phyloP scores from a whole-genome alignment of 2,888 invertebrate species.

The Meloe dianella region DNA sequence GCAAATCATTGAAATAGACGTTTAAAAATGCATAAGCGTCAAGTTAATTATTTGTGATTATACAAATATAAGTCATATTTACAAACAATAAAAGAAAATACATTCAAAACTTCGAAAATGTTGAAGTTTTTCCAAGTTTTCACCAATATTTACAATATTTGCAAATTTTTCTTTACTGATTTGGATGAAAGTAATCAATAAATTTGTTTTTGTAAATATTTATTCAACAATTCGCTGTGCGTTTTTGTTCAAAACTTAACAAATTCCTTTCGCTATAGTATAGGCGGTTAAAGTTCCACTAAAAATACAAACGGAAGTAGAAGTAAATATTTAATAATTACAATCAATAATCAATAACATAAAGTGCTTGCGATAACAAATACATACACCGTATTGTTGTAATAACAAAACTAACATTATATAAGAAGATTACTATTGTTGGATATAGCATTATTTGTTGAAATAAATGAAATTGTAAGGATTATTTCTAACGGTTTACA shows the following conservation, averaged over 20 bases:
- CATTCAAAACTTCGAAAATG: no score
- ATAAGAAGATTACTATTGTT: no score
- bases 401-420: no score
- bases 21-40: neutral
- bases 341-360: neutral
- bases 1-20: neutral
- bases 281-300: neutral
- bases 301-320: neutral
- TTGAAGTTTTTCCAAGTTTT: neutral
- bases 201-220: neutral
- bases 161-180: no score
- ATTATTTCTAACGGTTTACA: no score
- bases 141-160: neutral
- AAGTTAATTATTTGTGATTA: neutral
- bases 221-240: neutral
- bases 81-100: no score
- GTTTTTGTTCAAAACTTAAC: no score
- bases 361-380: neutral
- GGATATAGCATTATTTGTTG: no score
- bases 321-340: neutral
- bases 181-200: neutral
- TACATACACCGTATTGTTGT: neutral
- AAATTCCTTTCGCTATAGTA: neutral
- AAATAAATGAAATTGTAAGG: no score
- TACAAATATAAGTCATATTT: neutral